These are phyloP conservation scores for Puma concolor DNA, from an alignment of 2,113 vertebrate genomes.

Conservation along the genomic window DNA sequence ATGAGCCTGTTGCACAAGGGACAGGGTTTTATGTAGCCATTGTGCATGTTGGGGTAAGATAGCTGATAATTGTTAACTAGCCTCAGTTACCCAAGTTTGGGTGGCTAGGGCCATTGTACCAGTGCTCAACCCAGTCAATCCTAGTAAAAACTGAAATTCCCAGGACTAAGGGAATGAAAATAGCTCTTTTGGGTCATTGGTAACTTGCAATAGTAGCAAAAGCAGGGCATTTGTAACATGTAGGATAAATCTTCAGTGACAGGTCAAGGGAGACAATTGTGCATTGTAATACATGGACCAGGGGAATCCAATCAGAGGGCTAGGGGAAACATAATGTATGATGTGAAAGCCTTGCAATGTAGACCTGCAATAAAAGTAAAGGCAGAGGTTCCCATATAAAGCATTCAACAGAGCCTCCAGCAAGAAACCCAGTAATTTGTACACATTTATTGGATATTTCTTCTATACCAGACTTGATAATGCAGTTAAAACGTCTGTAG, in stretches of 20 bases:
- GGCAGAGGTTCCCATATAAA: not conserved
- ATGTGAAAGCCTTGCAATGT: not conserved
- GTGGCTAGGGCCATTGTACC: not conserved
- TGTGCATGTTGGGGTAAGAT: not conserved
- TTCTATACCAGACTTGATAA: not conserved
- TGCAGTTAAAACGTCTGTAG: too few relatives aligned
- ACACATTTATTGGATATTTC: not conserved
- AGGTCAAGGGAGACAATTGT: not conserved
- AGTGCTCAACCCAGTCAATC: not conserved
- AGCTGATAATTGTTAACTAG: not conserved
- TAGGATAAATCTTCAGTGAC: not conserved
- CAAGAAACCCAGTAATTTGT: not conserved
- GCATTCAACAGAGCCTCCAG: not conserved
- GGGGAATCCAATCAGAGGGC: not conserved
- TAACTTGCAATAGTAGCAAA: not conserved
- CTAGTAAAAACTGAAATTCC: not conserved
- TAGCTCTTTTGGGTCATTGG: not conserved
- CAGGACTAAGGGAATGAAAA: not conserved
- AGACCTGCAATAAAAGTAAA: not conserved
- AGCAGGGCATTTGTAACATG: not conserved
- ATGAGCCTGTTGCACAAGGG: not conserved
- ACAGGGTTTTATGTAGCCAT: not conserved
- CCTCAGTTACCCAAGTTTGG: too few relatives aligned
- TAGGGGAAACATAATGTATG: not conserved
- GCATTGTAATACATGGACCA: not conserved